Evolutionary conservation across 1,140 invertebrate genomes (phyloP), one percentile per base, ranked within the genome.

Genomic region (Teleogryllus occipitalis): DNA sequence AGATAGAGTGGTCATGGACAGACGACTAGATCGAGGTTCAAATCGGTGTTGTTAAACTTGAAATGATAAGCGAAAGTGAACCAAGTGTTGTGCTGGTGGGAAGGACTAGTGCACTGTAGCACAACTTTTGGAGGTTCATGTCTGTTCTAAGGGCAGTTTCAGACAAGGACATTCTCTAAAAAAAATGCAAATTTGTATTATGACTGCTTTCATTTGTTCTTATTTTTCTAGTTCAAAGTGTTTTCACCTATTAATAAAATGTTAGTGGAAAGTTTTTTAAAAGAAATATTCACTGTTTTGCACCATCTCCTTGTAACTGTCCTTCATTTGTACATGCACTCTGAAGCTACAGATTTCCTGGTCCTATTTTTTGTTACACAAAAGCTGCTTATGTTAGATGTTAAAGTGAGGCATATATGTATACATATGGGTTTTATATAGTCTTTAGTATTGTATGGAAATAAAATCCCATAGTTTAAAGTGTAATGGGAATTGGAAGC

Each of bases 1-100:
- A 6, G 92, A 93, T 83, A 87, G 90, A 82, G 90, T 93, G 21
- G 89, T 89, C 76, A 88, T 92, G 8, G 90, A 92, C 86, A 87
- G 89, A 84, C 88, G 89, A 85, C 85, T 85, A 80, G 87, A 88
- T 80, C 84, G 85, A 82, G 86, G 82, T 82, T 84, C 85, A 74
- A 87, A 85, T 83, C 85, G 86, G 79, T 88, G 87, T 84, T 88
- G 87, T 83, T 88, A 86, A 74, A 48, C 48, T 65, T 18, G 54
- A 65, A 14, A 14, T 14, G 10, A 65, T 65, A 18, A 65, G 18
- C 54, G 18, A 18, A 65, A 65, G 54, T 65, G 54, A 65, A 65
- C 54, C 54, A 65, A 14, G 54, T 65, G 54, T 65, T 65, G 54
- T 65, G 54, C 18, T 65, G 54, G 54, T 65, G 54, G 54, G 54